phyloP scores from a whole-genome alignment of 1,140 invertebrate species.

The Penaeus japonicus region DNA sequence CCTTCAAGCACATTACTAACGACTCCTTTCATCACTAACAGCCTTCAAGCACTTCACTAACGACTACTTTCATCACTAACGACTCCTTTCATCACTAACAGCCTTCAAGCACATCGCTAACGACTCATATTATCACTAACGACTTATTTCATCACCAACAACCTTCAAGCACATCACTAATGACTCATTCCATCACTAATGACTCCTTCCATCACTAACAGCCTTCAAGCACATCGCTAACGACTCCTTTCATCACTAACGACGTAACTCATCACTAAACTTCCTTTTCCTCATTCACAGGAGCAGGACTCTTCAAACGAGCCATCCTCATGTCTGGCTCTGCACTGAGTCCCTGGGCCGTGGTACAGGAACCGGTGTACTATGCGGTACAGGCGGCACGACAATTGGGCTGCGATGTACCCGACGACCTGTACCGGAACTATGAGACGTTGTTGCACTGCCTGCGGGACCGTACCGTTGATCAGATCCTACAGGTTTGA shows the following conservation, averaged over 20 bases:
- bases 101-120: too few species aligned
- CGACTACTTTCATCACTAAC: slow-evolving; percentile 14
- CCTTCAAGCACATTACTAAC: too few species aligned
- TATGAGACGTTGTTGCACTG: slow-evolving; percentile 57
- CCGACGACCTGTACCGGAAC: slow-evolving; percentile 41
- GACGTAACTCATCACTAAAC: slow-evolving; percentile 62
- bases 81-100: neutral
- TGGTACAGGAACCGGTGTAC: slow-evolving; percentile 62
- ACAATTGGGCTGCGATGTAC: slow-evolving; percentile 63
- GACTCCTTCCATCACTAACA: neutral
- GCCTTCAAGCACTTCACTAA: too few species aligned
- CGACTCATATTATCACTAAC: too few species aligned
- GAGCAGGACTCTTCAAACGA: slow-evolving; percentile 62
- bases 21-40: too few species aligned
- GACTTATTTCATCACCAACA: slow-evolving; percentile 60
- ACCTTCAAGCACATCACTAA: too few species aligned
- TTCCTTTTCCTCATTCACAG: slow-evolving; percentile 67
- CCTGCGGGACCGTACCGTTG: slow-evolving; percentile 61
- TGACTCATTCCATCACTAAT: slow-evolving; percentile 15
- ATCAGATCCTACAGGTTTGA: slow-evolving; percentile 64
- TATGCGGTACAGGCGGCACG: slow-evolving; percentile 64
- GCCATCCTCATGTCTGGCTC: slow-evolving; percentile 45
- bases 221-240: too few species aligned
- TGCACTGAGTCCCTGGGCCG: slow-evolving; percentile 39
- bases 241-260: too few species aligned